Evolutionary conservation across 2,888 invertebrate genomes (phyloP).

Genomic region (Octodonta nipae): DNA sequence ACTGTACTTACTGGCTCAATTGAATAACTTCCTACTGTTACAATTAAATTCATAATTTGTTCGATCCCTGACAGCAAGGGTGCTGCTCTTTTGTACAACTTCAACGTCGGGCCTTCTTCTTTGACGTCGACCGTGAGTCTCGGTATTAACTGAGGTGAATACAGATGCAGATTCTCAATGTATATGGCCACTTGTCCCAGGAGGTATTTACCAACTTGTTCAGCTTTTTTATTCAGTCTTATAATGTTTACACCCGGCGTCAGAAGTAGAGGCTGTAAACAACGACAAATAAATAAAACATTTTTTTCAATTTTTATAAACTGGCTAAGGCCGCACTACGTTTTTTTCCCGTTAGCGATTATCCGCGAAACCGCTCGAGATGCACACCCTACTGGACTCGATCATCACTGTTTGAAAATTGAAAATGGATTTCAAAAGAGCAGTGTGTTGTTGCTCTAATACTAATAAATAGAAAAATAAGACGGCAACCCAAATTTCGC

Average conservation of each 20-base stretch:
- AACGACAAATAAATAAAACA: constrained; percentile 1
- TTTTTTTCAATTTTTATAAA: no score
- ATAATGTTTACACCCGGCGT: constrained; percentile 53
- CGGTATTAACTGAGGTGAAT: constrained; percentile 49
- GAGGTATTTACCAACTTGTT: constrained; percentile 54
- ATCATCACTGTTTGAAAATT: no score
- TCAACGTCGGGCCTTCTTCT: constrained; percentile 33
- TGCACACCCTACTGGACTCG: no score
- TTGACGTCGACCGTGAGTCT: constrained; percentile 39
- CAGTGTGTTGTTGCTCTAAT: no score
- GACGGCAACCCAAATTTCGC: no score
- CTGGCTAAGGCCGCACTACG: no score
- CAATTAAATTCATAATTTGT: constrained; percentile 60
- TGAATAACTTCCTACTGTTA: constrained; percentile 65
- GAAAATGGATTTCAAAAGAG: no score
- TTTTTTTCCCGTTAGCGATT: no score
- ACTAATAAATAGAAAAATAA: no score
- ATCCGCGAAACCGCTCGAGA: no score
- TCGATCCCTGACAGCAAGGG: constrained; percentile 71
- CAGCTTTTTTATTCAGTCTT: constrained; percentile 45
- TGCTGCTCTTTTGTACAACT: constrained; percentile 42
- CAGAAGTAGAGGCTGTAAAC: constrained; percentile 30
- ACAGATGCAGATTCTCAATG: constrained; percentile 55
- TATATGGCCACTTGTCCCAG: constrained; percentile 56
- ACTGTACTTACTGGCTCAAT: constrained; percentile 49